phyloP scores from a whole-genome alignment of 2,888 invertebrate genomes.

The Scaptomyza polygonia region DNA sequence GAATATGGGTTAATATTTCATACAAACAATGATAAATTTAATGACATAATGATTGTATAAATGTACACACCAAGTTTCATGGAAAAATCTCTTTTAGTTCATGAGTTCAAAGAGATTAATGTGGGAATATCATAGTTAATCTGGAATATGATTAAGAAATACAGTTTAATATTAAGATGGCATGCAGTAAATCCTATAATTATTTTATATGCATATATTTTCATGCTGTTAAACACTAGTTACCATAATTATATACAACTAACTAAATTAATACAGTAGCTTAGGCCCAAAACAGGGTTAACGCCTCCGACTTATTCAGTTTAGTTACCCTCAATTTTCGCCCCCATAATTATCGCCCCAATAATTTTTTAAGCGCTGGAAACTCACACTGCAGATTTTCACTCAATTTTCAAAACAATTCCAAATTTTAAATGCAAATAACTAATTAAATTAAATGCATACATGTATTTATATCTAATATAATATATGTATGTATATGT shows the following conservation, averaged over 20 bases:
- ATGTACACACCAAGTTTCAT: not conserved
- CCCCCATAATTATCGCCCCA: conserved; percentile 53
- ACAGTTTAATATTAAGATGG: not conserved
- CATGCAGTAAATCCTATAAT: not conserved
- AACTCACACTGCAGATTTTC: conserved; percentile 53
- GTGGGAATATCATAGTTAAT: not conserved
- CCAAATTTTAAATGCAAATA: conserved; percentile 57
- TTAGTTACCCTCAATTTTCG: not conserved
- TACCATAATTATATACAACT: conserved; percentile 40
- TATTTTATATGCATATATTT: conserved; percentile 8
- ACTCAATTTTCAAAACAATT: conserved; percentile 61
- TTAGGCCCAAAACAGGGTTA: conserved; percentile 9
- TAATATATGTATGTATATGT: not conserved
- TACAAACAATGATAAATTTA: not conserved
- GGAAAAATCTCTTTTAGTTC: not conserved
- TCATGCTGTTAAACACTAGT: conserved; percentile 21
- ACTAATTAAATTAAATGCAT: conserved; percentile 37
- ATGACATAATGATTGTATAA: too few relatives aligned
- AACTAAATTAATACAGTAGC: conserved; percentile 34
- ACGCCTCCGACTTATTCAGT: conserved; percentile 33
- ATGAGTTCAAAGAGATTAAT: conserved; percentile 1
- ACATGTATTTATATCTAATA: not conserved
- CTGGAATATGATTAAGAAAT: not conserved
- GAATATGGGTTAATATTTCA: not conserved
- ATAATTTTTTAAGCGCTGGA: conserved; percentile 5